A percentile compares a stretch with the other conserved stretches of the same genome.
Evolutionary conservation across 2,888 invertebrate genomes (phyloP).

Genomic region (Nyleta sp.): DNA sequence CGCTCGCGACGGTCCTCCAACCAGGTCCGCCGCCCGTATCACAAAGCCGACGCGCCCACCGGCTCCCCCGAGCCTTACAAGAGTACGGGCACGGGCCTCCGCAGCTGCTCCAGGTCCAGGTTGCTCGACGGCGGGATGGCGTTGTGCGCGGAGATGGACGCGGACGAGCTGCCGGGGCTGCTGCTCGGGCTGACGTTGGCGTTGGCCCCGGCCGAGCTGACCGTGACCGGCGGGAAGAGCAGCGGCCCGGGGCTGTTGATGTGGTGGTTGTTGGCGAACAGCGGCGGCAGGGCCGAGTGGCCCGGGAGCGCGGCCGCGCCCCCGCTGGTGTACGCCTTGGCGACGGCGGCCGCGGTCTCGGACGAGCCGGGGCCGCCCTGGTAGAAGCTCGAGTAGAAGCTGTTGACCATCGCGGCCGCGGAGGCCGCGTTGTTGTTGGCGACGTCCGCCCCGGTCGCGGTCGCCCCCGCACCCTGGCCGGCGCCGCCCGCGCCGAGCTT

Average conservation of each 20-base stretch:
- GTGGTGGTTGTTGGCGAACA: conserved; percentile 72
- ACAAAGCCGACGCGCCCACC: no score
- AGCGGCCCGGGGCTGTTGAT: conserved; percentile 84
- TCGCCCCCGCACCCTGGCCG: conserved; percentile 74
- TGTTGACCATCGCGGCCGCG: conserved; percentile 86
- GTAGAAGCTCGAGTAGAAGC: conserved; percentile 88
- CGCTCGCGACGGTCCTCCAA: no score
- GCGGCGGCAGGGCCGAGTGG: conserved; percentile 50
- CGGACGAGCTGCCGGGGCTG: conserved; percentile 72
- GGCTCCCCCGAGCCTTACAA: no score
- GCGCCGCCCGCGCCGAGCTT: no score
- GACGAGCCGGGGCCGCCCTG: conserved; percentile 81
- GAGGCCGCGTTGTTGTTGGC: conserved; percentile 82
- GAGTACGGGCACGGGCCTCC: conserved; percentile 89
- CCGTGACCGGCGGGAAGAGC: conserved; percentile 79
- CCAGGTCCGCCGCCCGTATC: no score
- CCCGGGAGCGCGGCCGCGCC: conserved; percentile 57
- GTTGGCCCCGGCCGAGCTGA: conserved; percentile 37
- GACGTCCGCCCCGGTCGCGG: conserved; percentile 83
- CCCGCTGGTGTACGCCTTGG: conserved; percentile 82
- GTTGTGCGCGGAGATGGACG: conserved; percentile 71
- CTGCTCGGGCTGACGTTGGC: conserved; percentile 72
- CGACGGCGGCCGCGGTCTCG: conserved; percentile 6
- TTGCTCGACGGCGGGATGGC: conserved; percentile 82
- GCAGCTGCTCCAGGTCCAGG: conserved; percentile 84